Evolutionary conservation across 2,888 invertebrate species (phyloP), one percentile per base, ranked within the genome.

Genomic region (Conops quadrifasciatus): DNA sequence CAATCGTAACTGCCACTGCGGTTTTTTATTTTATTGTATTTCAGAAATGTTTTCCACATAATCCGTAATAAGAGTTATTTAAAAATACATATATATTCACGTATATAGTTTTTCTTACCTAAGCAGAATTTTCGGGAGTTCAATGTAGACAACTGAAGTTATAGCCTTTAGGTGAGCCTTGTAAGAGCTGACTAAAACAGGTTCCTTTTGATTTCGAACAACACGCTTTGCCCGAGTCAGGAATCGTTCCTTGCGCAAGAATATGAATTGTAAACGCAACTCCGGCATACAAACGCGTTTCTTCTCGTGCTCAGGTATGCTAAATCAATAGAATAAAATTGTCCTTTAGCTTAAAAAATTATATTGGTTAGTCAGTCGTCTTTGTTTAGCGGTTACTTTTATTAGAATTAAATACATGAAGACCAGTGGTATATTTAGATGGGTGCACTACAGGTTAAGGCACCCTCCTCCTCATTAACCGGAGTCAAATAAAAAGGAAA

Each of bases 101-200:
- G 16, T 1, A 49, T 49, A n/a, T 58, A 11, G 4, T 28, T 21
- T 58, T 56, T 75, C 80, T 76, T 83, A 92, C 93, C 90, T 93
- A 75, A 94, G 86, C 70, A 95, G 81, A 16, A 94, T 88, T 79
- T 90, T 86, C 26, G 89, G 87, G 66, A 89, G 88, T 75, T 92
- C 89, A 72, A 94, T 88, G 81, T 90, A 93, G 30, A 90, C 88
- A 67, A 94, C 82, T 70, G 89, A 87, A 77, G 90, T 91, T 78
- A 95, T 87, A 68, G 91, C 88, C 82, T 89, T 89, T 66, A 90
- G 85, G 81, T 95, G 95, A 1, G 89, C 94, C 78, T 90, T 89
- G 82, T 90, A 90, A 72, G 92, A 92, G 82, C 88, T 91, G 70
- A 92, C 87, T 75, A 94, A 87, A 78, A 91, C 81, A 4, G 93